phyloP scores from a whole-genome alignment of 2,888 invertebrate genomes.

The Parnassius smintheus region DNA sequence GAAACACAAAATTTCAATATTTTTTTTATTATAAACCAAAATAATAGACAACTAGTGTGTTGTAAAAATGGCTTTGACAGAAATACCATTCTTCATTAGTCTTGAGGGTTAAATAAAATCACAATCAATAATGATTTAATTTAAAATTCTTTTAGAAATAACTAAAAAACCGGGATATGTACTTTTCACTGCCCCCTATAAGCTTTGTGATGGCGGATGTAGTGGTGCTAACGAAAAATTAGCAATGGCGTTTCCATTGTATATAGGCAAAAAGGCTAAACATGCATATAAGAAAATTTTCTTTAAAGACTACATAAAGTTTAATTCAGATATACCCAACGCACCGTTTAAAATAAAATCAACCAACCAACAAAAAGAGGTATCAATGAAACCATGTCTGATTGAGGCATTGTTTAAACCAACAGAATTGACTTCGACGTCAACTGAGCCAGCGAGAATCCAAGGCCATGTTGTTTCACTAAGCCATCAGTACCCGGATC shows the following conservation, averaged over 20 bases:
- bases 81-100: too few species aligned
- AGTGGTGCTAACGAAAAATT: conserved; percentile 36
- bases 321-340: conserved; percentile 31
- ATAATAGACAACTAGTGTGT: too few species aligned
- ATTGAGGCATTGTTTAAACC: background rate
- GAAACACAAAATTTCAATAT: too few species aligned
- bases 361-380: background rate
- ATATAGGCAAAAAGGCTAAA: conserved; percentile 46
- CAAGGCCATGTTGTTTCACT: background rate
- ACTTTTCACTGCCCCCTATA: conserved; percentile 65
- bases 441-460: background rate
- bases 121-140: background rate
- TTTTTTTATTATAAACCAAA: too few species aligned
- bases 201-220: conserved; percentile 50
- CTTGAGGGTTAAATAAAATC: background rate
- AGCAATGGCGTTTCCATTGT: conserved; percentile 55
- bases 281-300: conserved; percentile 42
- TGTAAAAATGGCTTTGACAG: too few species aligned
- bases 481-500: background rate
- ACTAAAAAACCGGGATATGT: conserved; percentile 42
- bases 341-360: conserved; percentile 47
- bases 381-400: background rate
- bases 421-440: background rate
- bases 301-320: conserved; percentile 38
- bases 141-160: conserved; percentile 7